A percentile compares a stretch with the other conserved stretches of the same genome.
These are phyloP conservation scores for Apostichopus leukothele DNA, from an alignment of 53 echinoderm and acorn worm species.

Conservation along the genomic window DNA sequence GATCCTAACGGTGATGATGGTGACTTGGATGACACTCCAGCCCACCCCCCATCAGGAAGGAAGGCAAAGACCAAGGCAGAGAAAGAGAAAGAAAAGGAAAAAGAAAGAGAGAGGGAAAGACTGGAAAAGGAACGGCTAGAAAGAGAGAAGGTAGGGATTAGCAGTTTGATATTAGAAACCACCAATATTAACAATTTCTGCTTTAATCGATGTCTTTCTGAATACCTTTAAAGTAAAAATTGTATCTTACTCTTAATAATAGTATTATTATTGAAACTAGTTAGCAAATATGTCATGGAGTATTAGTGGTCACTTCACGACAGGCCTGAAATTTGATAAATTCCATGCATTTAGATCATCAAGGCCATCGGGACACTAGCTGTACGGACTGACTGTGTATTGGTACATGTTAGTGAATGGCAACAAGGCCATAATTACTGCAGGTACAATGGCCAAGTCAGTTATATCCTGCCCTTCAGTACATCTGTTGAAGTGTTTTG, in stretches of 20 bases:
- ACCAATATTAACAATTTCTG: no score
- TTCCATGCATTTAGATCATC: not conserved
- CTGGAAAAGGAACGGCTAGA: conserved; percentile 91
- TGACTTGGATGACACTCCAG: conserved; percentile 73
- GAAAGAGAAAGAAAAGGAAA: conserved; percentile 95
- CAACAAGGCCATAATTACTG: not conserved
- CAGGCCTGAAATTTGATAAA: not conserved
- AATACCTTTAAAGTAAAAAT: no score
- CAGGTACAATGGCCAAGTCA: not conserved
- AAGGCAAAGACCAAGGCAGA: conserved; percentile 92
- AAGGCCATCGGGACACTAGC: no score
- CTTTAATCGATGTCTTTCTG: no score
- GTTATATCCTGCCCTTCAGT: no score
- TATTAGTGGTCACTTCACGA: not conserved
- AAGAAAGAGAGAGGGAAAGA: conserved; percentile 84
- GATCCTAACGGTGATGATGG: conserved; percentile 77
- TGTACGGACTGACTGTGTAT: no score
- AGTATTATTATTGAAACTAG: no score
- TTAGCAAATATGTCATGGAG: no score
- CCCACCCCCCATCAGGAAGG: conserved; percentile 94
- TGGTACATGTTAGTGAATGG: no score
- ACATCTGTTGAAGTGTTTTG: not conserved
- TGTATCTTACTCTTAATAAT: no score
- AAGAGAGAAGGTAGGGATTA: conserved; percentile 83
- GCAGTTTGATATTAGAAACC: no score